A percentile compares a stretch with the other conserved stretches of the same genome.
Evolutionary conservation across 2,113 vertebrate species (phyloP).

Genomic region (Helogale parvula): DNA sequence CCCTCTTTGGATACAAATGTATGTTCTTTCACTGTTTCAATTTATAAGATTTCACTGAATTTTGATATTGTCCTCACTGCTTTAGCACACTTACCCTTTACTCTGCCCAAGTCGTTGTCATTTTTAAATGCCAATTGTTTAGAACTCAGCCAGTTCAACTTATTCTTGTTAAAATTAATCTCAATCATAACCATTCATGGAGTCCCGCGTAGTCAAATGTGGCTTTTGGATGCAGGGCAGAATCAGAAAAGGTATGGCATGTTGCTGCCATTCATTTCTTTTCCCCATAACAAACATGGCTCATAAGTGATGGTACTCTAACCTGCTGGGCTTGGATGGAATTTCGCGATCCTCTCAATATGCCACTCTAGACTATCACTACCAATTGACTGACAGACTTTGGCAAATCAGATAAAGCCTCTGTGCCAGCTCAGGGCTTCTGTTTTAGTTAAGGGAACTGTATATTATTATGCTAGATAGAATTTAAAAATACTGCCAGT

Average conservation of each 20-base stretch:
- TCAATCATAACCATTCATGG: neutral
- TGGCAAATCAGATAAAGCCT: neutral
- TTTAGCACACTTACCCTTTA: neutral
- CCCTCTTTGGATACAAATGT: neutral
- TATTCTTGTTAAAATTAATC: constrained; percentile 13
- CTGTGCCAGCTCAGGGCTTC: neutral
- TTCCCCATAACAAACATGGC: neutral
- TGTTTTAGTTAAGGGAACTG: neutral
- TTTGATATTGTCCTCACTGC: neutral
- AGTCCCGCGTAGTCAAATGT: neutral
- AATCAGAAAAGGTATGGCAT: neutral
- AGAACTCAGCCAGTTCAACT: neutral
- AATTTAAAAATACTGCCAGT: neutral
- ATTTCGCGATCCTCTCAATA: neutral
- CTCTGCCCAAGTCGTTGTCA: neutral
- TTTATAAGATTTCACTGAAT: constrained; percentile 4
- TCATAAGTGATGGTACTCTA: neutral
- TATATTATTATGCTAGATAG: neutral
- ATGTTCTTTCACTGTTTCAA: neutral
- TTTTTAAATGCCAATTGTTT: constrained; percentile 5
- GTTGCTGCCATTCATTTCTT: neutral
- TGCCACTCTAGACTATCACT: neutral
- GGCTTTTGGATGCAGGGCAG: neutral
- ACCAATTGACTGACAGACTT: neutral
- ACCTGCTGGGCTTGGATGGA: neutral